Percentiles rank a stretch among this genome's conserved stretches.
These are phyloP conservation scores for Nesometra sesokonis DNA, from an alignment of 35 echinoderm and acorn worm species.

Conservation along the genomic window DNA sequence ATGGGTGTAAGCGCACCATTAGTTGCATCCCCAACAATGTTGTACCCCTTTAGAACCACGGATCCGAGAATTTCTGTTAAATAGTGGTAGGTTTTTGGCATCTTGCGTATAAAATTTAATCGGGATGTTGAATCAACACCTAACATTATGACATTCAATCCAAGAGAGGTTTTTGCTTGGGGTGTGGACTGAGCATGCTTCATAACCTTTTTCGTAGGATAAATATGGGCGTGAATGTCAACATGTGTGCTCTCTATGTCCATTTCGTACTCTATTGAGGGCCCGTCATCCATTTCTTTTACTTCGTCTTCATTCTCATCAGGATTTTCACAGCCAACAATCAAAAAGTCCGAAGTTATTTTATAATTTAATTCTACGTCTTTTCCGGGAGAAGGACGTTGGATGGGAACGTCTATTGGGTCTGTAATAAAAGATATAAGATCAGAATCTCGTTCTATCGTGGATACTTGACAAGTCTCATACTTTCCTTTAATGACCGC, in stretches of 20 bases:
- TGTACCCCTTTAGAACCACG: conserved; percentile 32
- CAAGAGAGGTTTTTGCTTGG: not conserved
- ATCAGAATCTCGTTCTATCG: conserved; percentile 7
- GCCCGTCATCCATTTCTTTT: not conserved
- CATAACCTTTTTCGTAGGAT: not conserved
- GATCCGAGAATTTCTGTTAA: not conserved
- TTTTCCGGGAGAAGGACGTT: not conserved
- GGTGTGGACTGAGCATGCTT: not conserved
- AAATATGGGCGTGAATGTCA: conserved; percentile 30
- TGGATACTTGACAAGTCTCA: conserved; percentile 2
- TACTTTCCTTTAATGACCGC: not conserved
- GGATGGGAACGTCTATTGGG: not conserved
- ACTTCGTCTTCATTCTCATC: too few species aligned
- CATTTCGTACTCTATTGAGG: not conserved
- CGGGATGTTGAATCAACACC: conserved; percentile 47
- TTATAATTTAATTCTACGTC: conserved; percentile 13
- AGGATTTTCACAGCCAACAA: conserved; percentile 16
- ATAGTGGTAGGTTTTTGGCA: conserved; percentile 24
- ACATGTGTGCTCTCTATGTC: not conserved
- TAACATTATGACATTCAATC: conserved; percentile 46
- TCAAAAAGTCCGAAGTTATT: conserved; percentile 4
- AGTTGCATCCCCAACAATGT: conserved; percentile 60
- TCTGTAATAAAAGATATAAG: conserved; percentile 1
- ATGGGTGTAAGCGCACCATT: conserved; percentile 34
- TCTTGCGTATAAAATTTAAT: conserved; percentile 41